Conservation (phyloP, 2,113 vertebrate species). For the Lampris incognitus region DNA sequence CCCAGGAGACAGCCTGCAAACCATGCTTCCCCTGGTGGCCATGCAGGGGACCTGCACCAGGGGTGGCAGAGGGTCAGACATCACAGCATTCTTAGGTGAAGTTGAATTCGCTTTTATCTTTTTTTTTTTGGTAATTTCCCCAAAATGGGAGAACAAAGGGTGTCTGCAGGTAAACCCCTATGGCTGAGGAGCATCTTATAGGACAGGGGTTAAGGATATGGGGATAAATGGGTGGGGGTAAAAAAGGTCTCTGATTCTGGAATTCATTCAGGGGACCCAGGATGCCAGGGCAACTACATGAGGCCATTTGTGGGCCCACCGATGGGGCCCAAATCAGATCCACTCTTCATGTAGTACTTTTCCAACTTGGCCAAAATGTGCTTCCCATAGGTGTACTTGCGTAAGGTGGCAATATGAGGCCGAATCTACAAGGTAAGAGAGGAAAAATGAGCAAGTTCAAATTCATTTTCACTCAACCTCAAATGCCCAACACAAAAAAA, state of each 20-base stretch:
- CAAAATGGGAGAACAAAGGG: slow-evolving; percentile 57
- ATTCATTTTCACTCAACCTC: background rate
- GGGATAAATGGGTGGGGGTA: slow-evolving; percentile 2
- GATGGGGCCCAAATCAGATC: slow-evolving; percentile 94
- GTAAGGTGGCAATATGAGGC: slow-evolving; percentile 96
- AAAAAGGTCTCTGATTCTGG: slow-evolving; percentile 31
- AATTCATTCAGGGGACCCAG: slow-evolving; percentile 28
- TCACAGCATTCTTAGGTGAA: slow-evolving; percentile 85
- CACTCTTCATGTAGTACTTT: slow-evolving; percentile 99
- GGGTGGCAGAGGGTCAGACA: slow-evolving; percentile 59
- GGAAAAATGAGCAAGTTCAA: background rate
- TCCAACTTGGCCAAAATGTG: slow-evolving; percentile 98
- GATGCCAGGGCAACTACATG: slow-evolving; percentile 79
- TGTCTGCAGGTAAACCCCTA: slow-evolving; percentile 61
- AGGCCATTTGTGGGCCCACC: slow-evolving; percentile 96
- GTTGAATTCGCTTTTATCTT: slow-evolving; percentile 82
- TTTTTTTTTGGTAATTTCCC: slow-evolving; percentile 88
- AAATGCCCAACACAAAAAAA: background rate
- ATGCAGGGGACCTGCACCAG: slow-evolving; percentile 41
- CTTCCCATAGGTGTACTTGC: slow-evolving; percentile 98
- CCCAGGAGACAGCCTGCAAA: slow-evolving; percentile 77
- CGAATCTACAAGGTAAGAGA: slow-evolving; percentile 86
- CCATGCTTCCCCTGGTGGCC: slow-evolving; percentile 54
- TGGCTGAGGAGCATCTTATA: slow-evolving; percentile 67
- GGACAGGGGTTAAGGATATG: slow-evolving; percentile 24